These are phyloP conservation scores for Salvelinus fontinalis DNA, from an alignment of 2,113 vertebrate species.

Conservation along the genomic window DNA sequence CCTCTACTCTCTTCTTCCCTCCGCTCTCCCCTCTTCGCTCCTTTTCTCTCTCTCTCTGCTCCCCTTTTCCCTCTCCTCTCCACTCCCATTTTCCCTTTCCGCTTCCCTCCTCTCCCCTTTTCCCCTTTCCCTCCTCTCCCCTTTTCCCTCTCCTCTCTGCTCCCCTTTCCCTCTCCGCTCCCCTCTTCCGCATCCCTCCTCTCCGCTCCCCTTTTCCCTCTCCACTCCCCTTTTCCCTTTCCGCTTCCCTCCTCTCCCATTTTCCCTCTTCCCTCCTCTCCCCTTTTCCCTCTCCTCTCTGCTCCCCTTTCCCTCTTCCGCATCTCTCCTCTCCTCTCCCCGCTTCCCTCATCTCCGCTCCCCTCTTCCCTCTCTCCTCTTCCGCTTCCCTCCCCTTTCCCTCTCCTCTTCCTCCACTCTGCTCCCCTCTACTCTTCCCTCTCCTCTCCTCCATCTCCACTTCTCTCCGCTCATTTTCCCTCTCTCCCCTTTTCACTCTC, in stretches of 20 bases:
- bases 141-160: no score
- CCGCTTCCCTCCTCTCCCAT: no score
- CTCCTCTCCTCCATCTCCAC: no score
- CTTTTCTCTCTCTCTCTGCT: no score
- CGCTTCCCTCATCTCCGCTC: not conserved
- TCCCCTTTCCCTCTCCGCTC: not conserved
- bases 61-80: no score
- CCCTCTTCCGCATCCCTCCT: not conserved
- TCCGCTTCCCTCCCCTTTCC: not conserved
- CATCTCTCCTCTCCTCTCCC: not conserved
- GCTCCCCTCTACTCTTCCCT: not conserved
- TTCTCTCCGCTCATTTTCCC: not conserved
- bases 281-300: fast-evolving
- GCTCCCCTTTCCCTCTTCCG: no score
- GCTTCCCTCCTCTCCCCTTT: not conserved
- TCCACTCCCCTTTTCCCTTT: no score
- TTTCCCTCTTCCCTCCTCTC: fast-evolving
- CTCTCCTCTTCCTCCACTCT: no score
- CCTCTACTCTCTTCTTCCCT: no score
- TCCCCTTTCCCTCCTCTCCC: not conserved
- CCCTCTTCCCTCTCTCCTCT: not conserved
- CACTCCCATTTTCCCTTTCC: not conserved
- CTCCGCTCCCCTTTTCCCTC: not conserved
- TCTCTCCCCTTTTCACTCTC: not conserved
- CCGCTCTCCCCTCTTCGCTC: no score